Evolutionary conservation across 2,797 vertebrate genomes (phyloP), one percentile per base, ranked within the genome.

Genomic region (Silurus lanzhouensis): DNA sequence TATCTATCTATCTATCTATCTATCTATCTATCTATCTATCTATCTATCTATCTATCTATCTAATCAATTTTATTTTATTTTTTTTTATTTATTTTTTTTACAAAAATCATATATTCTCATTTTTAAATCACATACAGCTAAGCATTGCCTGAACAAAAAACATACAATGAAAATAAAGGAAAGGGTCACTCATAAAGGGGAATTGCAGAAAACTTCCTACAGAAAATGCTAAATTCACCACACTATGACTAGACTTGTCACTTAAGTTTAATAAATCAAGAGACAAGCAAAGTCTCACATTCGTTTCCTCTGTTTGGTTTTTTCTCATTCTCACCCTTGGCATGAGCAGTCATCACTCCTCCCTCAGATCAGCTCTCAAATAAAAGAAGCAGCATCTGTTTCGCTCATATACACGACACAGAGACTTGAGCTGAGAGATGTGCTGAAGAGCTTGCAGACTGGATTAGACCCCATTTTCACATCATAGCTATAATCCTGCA

Each of bases 341-440:
- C 57, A 68, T 68, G 70, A 55, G 70, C 60, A 20, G 22, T 67
- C 52, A 15, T 63, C 17, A 58, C 85, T 83, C 85, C 85, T 72
- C 81, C 74, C 81, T 71, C 75, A 71, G 22, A 71, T 31, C 66
- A 70, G 27, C 66, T 58, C 57, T 79, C 64, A 61, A 44, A 84
- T 84, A 84, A 70, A 70, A 38, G 64, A 64, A 78, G n/a, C 74
- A 60, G 52, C 64, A 84, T 78, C 64, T 25, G 64, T 5, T 84
- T 78, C 22, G 48, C 31, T 84, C 75, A 25, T 38, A 31, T 5
- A 15, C 76, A 70, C 22, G 64, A 80, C 75, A 31, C 75, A 25
- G 64, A 31, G 61, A 5, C 57, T 79, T 10, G 12, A 57, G 14
- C 60, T 63, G 66, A 52, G 61, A 72, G 25, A 63, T 79, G 58